Evolutionary conservation across 1,140 invertebrate genomes (phyloP).

Genomic region (Whitmania pigra): DNA sequence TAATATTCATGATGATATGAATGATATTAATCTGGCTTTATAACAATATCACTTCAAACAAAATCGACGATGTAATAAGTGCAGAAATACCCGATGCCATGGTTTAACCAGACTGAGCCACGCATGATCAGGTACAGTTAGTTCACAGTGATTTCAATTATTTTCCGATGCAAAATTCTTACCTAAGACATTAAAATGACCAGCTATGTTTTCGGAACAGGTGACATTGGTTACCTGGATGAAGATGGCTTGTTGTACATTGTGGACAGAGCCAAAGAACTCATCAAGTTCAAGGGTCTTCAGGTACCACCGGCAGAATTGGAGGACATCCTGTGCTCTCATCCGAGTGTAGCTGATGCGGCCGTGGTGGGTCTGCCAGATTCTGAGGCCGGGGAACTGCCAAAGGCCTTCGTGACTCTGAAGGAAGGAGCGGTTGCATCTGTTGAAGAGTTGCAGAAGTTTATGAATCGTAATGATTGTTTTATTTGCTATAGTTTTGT

Average conservation of each 20-base stretch:
- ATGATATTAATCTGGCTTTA: no score
- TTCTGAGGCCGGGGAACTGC: slow-evolving; percentile 57
- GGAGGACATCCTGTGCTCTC: slow-evolving; percentile 61
- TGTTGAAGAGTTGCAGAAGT: slow-evolving; percentile 12
- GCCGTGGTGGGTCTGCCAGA: slow-evolving; percentile 70
- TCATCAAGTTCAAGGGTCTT: slow-evolving; percentile 72
- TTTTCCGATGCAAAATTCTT: no score
- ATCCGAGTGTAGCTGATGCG: slow-evolving; percentile 60
- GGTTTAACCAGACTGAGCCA: no score
- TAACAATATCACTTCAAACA: no score
- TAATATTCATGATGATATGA: no score
- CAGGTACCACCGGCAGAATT: slow-evolving; percentile 77
- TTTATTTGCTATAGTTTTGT: no score
- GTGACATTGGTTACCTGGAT: slow-evolving; percentile 32
- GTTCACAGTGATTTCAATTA: no score
- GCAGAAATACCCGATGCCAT: no score
- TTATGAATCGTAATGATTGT: background rate
- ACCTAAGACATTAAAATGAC: background rate
- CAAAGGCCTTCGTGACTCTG: slow-evolving; percentile 61
- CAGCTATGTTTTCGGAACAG: slow-evolving; percentile 17
- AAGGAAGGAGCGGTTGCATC: slow-evolving; percentile 39
- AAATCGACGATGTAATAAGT: no score
- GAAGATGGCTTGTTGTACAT: slow-evolving; percentile 32
- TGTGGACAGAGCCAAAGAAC: slow-evolving; percentile 33
- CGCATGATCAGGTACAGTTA: no score